phyloP scores from a whole-genome alignment of 2,888 invertebrate species.

The Peribatodes rhomboidaria region DNA sequence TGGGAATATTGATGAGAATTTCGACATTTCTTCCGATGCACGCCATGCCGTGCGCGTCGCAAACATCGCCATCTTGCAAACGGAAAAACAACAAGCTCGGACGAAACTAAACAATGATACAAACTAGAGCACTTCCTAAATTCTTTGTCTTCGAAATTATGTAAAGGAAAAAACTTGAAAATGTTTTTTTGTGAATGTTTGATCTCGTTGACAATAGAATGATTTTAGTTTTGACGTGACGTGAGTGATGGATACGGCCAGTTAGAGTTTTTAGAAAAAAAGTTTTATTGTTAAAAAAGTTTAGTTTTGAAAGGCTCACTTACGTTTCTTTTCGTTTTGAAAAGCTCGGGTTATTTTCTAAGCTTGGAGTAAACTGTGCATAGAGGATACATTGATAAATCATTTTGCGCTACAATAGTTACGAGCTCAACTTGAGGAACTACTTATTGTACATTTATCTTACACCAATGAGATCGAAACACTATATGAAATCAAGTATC shows the following conservation, averaged over 20 bases:
- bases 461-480: too few species aligned
- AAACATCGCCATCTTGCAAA: constrained; percentile 76
- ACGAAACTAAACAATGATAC: constrained; percentile 2
- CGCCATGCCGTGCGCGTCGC: constrained; percentile 84
- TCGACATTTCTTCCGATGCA: constrained; percentile 84
- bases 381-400: too few species aligned
- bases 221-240: constrained; percentile 12
- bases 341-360: too few species aligned
- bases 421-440: too few species aligned
- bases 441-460: too few species aligned
- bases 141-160: neutral
- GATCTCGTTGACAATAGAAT: constrained; percentile 3
- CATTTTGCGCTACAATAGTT: too few species aligned
- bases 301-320: too few species aligned
- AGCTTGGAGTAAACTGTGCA: too few species aligned
- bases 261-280: neutral
- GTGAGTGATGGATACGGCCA: constrained; percentile 1
- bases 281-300: neutral
- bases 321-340: too few species aligned
- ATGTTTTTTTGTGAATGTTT: constrained; percentile 4
- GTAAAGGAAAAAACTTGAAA: constrained; percentile 8
- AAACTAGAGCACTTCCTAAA: constrained; percentile 1
- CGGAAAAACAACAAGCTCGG: constrained; percentile 5
- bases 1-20: constrained; percentile 81
- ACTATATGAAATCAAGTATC: too few species aligned